Evolutionary conservation across 2,797 vertebrate genomes (phyloP).

Genomic region (Bothrops alternatus): DNA sequence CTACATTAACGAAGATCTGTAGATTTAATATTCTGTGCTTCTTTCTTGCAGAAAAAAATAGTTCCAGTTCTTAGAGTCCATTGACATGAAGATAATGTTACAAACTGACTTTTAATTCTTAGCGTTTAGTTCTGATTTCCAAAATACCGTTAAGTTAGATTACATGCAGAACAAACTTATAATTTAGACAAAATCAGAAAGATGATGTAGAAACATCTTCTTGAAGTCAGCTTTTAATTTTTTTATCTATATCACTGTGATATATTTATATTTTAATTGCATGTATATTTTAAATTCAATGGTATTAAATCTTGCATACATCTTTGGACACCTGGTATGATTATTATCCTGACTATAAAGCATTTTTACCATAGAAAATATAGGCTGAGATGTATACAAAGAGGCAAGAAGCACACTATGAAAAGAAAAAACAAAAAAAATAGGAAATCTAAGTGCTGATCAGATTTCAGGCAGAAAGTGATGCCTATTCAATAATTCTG

Average conservation of each 20-base stretch:
- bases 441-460: not conserved
- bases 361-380: not conserved
- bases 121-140: not conserved
- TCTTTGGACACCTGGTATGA: not conserved
- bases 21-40: not conserved
- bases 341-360: not conserved
- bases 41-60: not conserved
- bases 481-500: not conserved
- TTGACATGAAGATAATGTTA: not conserved
- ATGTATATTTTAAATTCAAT: not conserved
- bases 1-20: not conserved
- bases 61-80: not conserved
- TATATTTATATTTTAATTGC: not conserved
- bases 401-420: not conserved
- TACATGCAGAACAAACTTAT: not conserved
- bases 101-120: not conserved
- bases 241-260: not conserved
- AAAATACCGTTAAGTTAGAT: not conserved
- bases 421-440: not conserved
- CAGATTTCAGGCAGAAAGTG: not conserved
- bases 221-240: not conserved
- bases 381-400: not conserved
- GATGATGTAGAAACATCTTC: not conserved
- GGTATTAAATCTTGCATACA: not conserved
- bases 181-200: not conserved